These are phyloP conservation scores for Lasiurus borealis DNA, from an alignment of 2,113 vertebrate species.

Conservation along the genomic window DNA sequence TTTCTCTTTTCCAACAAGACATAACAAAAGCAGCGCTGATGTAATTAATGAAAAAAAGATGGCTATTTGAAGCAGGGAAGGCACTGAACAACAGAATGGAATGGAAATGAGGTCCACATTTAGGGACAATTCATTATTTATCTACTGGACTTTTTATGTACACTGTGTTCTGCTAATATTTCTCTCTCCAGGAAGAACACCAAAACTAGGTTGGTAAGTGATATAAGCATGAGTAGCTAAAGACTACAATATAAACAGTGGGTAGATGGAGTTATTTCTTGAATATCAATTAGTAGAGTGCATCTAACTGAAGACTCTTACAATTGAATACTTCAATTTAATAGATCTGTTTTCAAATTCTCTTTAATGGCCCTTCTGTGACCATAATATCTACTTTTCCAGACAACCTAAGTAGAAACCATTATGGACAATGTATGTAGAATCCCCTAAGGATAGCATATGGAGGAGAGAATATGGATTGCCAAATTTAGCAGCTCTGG, in stretches of 20 bases:
- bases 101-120: slow-evolving; percentile 81
- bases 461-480: slow-evolving; percentile 62
- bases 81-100: slow-evolving; percentile 75
- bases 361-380: slow-evolving; percentile 80
- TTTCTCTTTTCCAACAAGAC: slow-evolving; percentile 82
- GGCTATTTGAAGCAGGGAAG: slow-evolving; percentile 74
- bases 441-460: slow-evolving; percentile 75
- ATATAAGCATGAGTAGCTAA: slow-evolving; percentile 61
- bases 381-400: slow-evolving; percentile 81
- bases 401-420: slow-evolving; percentile 79
- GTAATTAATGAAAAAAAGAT: slow-evolving; percentile 86
- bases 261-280: slow-evolving; percentile 65
- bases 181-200: slow-evolving; percentile 73
- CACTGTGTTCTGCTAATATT: slow-evolving; percentile 73
- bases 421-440: slow-evolving; percentile 72
- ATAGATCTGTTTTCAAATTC: slow-evolving; percentile 83
- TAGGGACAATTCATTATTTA: slow-evolving; percentile 82
- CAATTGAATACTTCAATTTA: slow-evolving; percentile 65
- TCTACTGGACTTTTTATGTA: slow-evolving; percentile 72
- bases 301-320: slow-evolving; percentile 74
- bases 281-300: slow-evolving; percentile 75
- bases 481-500: slow-evolving; percentile 81
- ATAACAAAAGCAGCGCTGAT: slow-evolving; percentile 85
- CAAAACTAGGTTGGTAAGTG: slow-evolving; percentile 64
- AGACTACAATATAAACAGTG: slow-evolving; percentile 49